Evolutionary conservation across 2,797 vertebrate species (phyloP), one percentile per base, ranked within the genome.

Genomic region (Premnoplex brunnescens): DNA sequence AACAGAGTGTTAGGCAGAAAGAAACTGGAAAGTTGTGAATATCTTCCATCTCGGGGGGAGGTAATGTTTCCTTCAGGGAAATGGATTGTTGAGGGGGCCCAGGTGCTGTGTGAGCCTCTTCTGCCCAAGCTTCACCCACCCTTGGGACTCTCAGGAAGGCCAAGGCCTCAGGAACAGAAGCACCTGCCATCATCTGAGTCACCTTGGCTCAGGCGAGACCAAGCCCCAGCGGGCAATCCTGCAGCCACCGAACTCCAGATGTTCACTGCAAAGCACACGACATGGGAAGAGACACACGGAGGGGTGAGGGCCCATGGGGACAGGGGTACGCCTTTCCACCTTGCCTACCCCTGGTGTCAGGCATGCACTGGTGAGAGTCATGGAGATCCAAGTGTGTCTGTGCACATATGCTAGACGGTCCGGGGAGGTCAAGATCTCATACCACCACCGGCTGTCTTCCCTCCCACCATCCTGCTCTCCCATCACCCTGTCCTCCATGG

Each of bases 301-400:
- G 93, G 90, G 91, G 73, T 85, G 43, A 62, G 94, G 92, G 92
- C 93, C 91, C 82, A 69, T 9, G 0, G 85, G 96, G 93, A 97
- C 94, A 95, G 96, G 96, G 93, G 88, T 77, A 91, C 0, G 9
- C 79, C 91, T 95, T 95, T 86, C 88, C 72, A 56, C 91, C 94
- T 88, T n/a, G 46, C 93, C 93, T 77, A 87, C 78, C 86, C 93
- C 95, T 3, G 0, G 14, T 14, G 62, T 80, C 94, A 95, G 93
- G 95, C 97, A 97, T 97, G 97, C 97, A 97, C 64, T 83, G 88
- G 86, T 71, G 95, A 81, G 73, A 83, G 84, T 76, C 60, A 63
- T 2, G 14, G 84, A 75, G 72, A 87, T 92, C 80, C 59, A 76
- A 80, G 80, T 36, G 54, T 87, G 43, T 73, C 49, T 83, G 55